Base-by-base conservation (phyloP, 2,797 vertebrate species). In the Ptychobarbus kaznakovi region DNA sequence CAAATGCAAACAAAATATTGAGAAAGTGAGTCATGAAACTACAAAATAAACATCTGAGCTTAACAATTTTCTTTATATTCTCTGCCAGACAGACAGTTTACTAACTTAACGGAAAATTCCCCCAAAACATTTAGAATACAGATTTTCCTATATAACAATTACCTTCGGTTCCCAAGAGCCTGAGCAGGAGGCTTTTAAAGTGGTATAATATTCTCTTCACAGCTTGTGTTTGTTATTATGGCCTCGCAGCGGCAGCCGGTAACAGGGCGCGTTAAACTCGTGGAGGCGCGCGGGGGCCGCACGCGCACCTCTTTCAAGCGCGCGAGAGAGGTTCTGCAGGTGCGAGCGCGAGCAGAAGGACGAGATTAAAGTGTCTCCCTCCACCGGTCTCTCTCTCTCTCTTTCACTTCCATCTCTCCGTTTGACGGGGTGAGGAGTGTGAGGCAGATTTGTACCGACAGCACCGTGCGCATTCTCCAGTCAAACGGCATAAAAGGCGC, bases 401-500 rank as follows among this genome's bases (percentile, higher is more conserved):
- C 83, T 73, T 68, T 91, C 56, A 38, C 86, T 68, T 76, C 90
- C 66, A 70, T 91, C 89, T 81, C 79, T 69, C 38, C 46, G 46
- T 86, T 74, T 87, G 85, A 77, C 85, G 81, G 89, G 72, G 70
- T 86, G 89, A 91, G 88, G 89, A 89, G 90, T 88, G 87, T 92
- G 94, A 94, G 90, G 93, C 84, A 93, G 93, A 95, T 95, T 95
- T 95, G 94, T 95, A 93, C 92, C 94, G 94, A 95, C 95, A 95
- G 95, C 93, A 94, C 92, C 92, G 93, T 91, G 93, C 92, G 94
- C 93, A 89, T 93, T 92, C 93, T 91, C 93, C 93, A 95, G 94
- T 95, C 95, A 94, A 93, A 93, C 91, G 90, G 91, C 92, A 94
- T 95, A 94, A 95, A 95, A 95, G 95, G 89, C 93, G 92, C 89